Percentiles rank a stretch among this genome's conserved stretches.
phyloP scores from a whole-genome alignment of 1,140 invertebrate species.

The Brachionus manjavacas region DNA sequence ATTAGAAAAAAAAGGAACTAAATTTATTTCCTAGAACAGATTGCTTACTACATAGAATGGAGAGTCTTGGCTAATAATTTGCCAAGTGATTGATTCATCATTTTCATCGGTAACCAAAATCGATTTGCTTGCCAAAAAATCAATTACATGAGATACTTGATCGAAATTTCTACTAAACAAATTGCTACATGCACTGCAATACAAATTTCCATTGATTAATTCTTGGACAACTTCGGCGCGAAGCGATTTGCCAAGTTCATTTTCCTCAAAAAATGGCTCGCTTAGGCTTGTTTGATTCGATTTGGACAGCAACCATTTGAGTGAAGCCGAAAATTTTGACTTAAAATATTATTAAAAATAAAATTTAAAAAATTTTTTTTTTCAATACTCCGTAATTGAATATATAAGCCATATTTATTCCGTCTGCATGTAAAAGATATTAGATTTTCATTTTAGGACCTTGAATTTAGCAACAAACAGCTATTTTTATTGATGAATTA shows the following conservation, averaged over 20 bases:
- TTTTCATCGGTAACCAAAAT: constrained; percentile 36
- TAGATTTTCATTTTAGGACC: constrained; percentile 5
- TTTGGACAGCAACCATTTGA: constrained; percentile 34
- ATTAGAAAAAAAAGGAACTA: neutral
- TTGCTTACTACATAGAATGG: constrained; percentile 40
- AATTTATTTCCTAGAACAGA: neutral
- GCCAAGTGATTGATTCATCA: constrained; percentile 13
- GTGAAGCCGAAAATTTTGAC: constrained; percentile 32
- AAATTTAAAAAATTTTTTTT: neutral
- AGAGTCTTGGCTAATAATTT: constrained; percentile 1
- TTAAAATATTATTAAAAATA: neutral
- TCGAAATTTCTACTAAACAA: neutral
- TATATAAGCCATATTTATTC: constrained; percentile 31
- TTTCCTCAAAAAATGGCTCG: constrained; percentile 39
- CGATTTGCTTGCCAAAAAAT: neutral
- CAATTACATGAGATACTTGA: neutral
- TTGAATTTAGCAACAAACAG: neutral
- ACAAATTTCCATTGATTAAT: constrained; percentile 24
- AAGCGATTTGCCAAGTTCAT: constrained; percentile 28
- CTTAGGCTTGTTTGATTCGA: neutral
- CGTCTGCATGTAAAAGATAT: neutral
- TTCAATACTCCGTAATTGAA: constrained; percentile 37
- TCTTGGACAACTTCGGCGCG: neutral
- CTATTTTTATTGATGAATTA: neutral
- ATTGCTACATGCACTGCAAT: constrained; percentile 27